These are phyloP conservation scores for Ammodytes marinus DNA, from an alignment of 2,113 vertebrate genomes.

Conservation along the genomic window DNA sequence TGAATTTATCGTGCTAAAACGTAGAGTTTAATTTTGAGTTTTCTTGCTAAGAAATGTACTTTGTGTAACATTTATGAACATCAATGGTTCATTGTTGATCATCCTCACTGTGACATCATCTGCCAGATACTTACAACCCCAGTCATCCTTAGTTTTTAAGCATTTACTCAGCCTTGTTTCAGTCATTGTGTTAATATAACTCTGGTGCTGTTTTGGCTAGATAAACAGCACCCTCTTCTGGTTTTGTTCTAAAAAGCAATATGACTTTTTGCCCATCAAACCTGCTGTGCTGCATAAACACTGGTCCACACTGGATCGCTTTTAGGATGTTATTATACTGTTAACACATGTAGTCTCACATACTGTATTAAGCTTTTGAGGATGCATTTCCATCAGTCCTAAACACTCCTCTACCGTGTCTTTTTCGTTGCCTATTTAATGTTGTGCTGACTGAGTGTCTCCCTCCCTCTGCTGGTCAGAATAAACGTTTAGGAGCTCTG, in stretches of 20 bases:
- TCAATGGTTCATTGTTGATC: background rate
- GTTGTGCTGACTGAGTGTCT: background rate
- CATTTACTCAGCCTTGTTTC: background rate
- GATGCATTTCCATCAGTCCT: background rate
- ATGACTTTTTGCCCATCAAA: background rate
- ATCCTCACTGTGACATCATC: background rate
- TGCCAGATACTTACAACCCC: background rate
- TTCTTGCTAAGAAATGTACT: background rate
- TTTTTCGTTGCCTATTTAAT: background rate
- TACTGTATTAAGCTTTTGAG: background rate
- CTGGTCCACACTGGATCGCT: background rate
- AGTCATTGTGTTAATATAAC: background rate
- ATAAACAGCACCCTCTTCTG: background rate
- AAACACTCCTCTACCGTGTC: background rate
- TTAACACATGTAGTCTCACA: background rate
- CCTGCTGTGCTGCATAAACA: background rate
- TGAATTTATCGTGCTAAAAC: background rate
- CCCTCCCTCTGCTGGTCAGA: conserved; percentile 77
- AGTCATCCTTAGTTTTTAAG: no score
- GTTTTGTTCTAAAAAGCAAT: background rate
- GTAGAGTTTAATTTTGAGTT: background rate
- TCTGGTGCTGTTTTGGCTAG: background rate
- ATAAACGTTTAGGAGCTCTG: conserved; percentile 93
- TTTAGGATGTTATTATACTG: background rate
- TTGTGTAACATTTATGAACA: background rate